Evolutionary conservation across 1,140 invertebrate genomes (phyloP).

Genomic region (Pachyrhynchus sulphureomaculatus): DNA sequence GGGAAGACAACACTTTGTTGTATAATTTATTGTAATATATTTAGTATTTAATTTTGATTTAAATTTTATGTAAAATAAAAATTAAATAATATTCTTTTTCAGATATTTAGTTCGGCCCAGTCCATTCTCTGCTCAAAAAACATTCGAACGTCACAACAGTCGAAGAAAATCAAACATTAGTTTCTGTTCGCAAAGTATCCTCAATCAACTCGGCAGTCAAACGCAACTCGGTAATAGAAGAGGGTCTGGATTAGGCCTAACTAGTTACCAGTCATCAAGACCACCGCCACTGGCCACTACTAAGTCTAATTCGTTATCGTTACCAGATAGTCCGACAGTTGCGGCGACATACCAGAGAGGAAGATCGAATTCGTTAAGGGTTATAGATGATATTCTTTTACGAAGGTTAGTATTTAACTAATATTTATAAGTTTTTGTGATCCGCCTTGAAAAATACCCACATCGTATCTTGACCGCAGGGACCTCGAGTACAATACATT

Average conservation of each 20-base stretch:
- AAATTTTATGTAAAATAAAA: no score
- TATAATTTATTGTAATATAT: no score
- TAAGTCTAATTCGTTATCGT: slow-evolving; percentile 83
- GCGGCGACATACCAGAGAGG: slow-evolving; percentile 71
- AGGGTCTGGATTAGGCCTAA: slow-evolving; percentile 61
- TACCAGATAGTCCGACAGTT: slow-evolving; percentile 83
- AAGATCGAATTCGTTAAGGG: slow-evolving; percentile 80
- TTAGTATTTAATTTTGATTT: no score
- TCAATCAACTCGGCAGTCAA: slow-evolving; percentile 65
- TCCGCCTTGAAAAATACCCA: no score
- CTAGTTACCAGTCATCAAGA: slow-evolving; percentile 65
- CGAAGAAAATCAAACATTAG: slow-evolving; percentile 88
- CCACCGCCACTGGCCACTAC: slow-evolving; percentile 75
- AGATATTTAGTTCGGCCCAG: slow-evolving; percentile 86
- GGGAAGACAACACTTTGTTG: no score
- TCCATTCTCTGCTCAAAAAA: slow-evolving; percentile 90
- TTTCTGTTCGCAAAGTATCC: slow-evolving; percentile 74
- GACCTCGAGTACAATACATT: no score
- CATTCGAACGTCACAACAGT: slow-evolving; percentile 88
- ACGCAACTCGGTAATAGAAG: slow-evolving; percentile 56
- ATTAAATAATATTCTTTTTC: no score
- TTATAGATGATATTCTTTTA: slow-evolving; percentile 80
- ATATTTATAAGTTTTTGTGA: no score
- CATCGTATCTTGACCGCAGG: no score
- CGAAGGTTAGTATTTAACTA: slow-evolving; percentile 61